Evolutionary conservation across 92 coral and sea anemone genomes (phyloP).

Genomic region (Palythoa heliodiscus): DNA sequence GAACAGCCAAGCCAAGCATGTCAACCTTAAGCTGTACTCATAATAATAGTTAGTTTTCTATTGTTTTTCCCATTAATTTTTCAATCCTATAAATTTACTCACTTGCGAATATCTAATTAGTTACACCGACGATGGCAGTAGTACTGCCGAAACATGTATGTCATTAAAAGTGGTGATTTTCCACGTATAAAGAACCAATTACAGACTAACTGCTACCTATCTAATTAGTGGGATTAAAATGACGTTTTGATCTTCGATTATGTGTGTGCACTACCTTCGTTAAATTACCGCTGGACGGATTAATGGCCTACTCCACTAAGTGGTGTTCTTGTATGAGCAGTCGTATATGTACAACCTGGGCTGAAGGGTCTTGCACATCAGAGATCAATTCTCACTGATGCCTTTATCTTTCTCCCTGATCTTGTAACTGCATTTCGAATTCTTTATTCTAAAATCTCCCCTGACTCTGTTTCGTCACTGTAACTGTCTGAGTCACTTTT

Average conservation of each 20-base stretch:
- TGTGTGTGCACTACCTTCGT: conserved; percentile 19
- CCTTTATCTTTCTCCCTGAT: conserved; percentile 43
- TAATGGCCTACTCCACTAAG: conserved; percentile 9
- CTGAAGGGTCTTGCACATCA: conserved; percentile 31
- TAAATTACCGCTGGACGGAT: conserved; percentile 15
- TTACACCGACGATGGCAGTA: too few relatives aligned
- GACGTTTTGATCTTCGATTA: not conserved
- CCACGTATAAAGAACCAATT: too few relatives aligned
- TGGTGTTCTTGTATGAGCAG: conserved; percentile 28
- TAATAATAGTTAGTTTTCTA: too few relatives aligned
- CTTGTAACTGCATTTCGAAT: conserved; percentile 40
- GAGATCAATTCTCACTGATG: conserved; percentile 43
- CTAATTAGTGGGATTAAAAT: not conserved
- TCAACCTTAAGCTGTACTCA: too few relatives aligned
- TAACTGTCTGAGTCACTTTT: conserved; percentile 42
- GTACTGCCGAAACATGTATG: too few relatives aligned
- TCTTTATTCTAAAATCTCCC: conserved; percentile 37
- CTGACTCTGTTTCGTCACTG: conserved; percentile 33
- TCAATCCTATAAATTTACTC: too few relatives aligned
- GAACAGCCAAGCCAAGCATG: too few relatives aligned
- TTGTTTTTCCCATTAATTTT: too few relatives aligned
- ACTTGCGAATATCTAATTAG: too few relatives aligned
- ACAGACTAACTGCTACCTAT: too few relatives aligned
- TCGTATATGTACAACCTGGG: conserved; percentile 1
- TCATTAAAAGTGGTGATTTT: too few relatives aligned